Evolutionary conservation across 2,888 invertebrate species (phyloP).

Genomic region (Mimachlamys varia): DNA sequence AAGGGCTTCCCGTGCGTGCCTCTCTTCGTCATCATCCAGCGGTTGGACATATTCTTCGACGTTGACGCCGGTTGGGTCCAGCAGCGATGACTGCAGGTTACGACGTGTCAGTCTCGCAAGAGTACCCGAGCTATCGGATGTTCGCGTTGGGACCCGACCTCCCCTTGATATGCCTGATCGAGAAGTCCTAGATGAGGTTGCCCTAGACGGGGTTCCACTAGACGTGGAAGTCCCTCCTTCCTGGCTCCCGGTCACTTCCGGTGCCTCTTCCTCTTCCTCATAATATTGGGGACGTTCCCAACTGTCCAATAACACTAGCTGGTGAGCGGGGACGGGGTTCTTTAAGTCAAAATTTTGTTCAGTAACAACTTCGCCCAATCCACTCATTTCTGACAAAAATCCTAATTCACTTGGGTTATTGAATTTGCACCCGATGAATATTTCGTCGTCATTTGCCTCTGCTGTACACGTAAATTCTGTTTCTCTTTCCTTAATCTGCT

Average conservation of each 20-base stretch:
- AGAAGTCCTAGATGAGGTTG: constrained; percentile 28
- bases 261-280: constrained; percentile 25
- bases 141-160: constrained; percentile 44
- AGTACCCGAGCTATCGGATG: background rate
- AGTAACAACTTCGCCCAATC: constrained; percentile 70
- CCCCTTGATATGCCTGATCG: constrained; percentile 27
- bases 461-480: constrained; percentile 66
- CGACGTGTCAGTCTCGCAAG: background rate
- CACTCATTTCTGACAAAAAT: constrained; percentile 74
- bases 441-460: constrained; percentile 68
- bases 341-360: constrained; percentile 66
- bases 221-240: constrained; percentile 50
- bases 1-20: constrained; percentile 54
- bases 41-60: background rate
- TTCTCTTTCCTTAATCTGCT: constrained; percentile 71
- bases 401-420: constrained; percentile 71
- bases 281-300: constrained; percentile 57
- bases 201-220: constrained; percentile 53
- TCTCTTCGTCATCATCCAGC: constrained; percentile 50
- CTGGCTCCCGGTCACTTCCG: constrained; percentile 30
- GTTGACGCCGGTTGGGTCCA: background rate
- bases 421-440: constrained; percentile 69
- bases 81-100: background rate
- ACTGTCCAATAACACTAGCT: constrained; percentile 66
- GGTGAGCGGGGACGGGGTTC: constrained; percentile 69